Conservation (phyloP, 2,113 vertebrate genomes). For the Coracopsis vasa region DNA sequence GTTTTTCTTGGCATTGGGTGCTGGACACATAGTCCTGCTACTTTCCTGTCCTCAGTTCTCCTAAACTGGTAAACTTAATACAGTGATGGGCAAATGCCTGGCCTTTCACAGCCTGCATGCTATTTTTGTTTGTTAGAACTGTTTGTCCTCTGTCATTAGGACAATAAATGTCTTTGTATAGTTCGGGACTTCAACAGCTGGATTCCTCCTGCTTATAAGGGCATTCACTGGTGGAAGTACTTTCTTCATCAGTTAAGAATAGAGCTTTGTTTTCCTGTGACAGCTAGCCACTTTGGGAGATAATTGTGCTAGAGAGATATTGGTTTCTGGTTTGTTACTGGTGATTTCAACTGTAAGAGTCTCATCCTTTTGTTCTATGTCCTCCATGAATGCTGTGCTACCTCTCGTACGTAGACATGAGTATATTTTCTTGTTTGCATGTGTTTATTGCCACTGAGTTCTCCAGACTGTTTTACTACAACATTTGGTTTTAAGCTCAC, state of each 20-base stretch:
- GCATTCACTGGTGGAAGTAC: constrained; percentile 29
- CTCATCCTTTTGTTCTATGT: neutral
- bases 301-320: neutral
- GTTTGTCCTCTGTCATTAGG: constrained; percentile 10
- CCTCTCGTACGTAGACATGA: neutral
- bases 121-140: constrained; percentile 40
- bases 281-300: neutral
- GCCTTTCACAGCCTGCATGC: neutral
- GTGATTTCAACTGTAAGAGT: neutral
- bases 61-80: constrained; percentile 44
- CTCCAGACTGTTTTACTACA: neutral
- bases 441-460: neutral
- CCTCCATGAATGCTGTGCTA: neutral
- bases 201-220: constrained; percentile 59
- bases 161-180: constrained; percentile 48
- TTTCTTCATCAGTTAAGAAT: neutral
- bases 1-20: constrained; percentile 8
- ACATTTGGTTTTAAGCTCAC: neutral
- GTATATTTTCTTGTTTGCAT: neutral
- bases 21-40: neutral
- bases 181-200: constrained; percentile 13
- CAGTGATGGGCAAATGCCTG: constrained; percentile 13
- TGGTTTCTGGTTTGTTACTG: neutral
- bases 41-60: neutral
- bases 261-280: constrained; percentile 13